These are phyloP conservation scores for Drosophila fuyamai DNA, from an alignment of 1,140 invertebrate species.

Conservation along the genomic window DNA sequence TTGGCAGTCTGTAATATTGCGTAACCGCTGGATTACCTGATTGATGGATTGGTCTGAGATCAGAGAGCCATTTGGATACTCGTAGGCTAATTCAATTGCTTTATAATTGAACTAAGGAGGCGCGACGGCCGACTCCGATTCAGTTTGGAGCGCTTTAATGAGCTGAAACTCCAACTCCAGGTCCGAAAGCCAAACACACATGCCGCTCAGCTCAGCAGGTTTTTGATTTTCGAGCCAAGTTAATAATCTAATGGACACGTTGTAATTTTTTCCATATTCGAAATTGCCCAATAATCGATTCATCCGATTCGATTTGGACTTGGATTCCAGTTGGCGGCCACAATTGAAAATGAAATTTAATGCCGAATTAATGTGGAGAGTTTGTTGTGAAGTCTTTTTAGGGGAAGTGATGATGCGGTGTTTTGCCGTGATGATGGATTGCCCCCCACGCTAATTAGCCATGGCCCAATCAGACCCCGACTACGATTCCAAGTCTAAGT, in stretches of 20 bases:
- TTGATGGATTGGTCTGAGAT: conserved; percentile 70
- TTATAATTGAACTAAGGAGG: conserved; percentile 81
- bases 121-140: conserved; percentile 41
- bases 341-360: conserved; percentile 75
- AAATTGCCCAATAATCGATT: conserved; percentile 71
- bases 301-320: conserved; percentile 66
- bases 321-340: conserved; percentile 61
- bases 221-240: conserved; percentile 56
- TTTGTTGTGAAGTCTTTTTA: conserved; percentile 30
- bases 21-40: conserved; percentile 67
- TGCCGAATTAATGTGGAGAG: conserved; percentile 66
- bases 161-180: conserved; percentile 41
- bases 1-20: conserved; percentile 65
- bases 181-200: conserved; percentile 40
- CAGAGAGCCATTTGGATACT: conserved; percentile 21
- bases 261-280: conserved; percentile 65
- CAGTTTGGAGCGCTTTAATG: conserved; percentile 64
- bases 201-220: conserved; percentile 63
- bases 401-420: conserved; percentile 59
- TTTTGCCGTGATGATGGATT: conserved; percentile 60
- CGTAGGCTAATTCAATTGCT: conserved; percentile 76
- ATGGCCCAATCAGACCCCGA: conserved; percentile 10
- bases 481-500: background rate
- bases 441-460: conserved; percentile 64
- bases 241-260: conserved; percentile 80